These are phyloP conservation scores for Hyles euphorbiae DNA, from an alignment of 1,140 invertebrate genomes.

Conservation along the genomic window DNA sequence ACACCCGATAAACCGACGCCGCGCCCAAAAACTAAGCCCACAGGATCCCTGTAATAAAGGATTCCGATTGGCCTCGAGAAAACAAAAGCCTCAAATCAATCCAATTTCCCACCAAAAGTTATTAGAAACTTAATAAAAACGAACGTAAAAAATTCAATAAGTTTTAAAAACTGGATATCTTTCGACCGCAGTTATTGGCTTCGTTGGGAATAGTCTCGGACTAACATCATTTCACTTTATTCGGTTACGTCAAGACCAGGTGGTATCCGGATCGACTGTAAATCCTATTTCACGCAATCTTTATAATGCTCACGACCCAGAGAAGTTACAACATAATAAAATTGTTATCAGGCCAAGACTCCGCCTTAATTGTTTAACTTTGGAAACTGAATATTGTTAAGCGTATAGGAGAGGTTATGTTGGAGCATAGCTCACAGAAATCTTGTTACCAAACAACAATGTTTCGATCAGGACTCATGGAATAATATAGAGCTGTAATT, in stretches of 20 bases:
- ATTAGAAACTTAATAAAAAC: background rate
- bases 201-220: constrained; percentile 1
- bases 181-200: constrained; percentile 9
- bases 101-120: background rate
- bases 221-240: constrained; percentile 4
- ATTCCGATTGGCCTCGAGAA: too few species aligned
- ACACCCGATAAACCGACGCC: too few species aligned
- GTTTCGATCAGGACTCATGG: too few species aligned
- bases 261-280: background rate
- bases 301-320: background rate
- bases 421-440: too few species aligned
- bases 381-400: background rate
- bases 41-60: too few species aligned
- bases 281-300: constrained; percentile 7
- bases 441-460: too few species aligned
- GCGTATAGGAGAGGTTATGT: too few species aligned
- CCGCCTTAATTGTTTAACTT: constrained; percentile 3
- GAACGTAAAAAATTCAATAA: constrained; percentile 9
- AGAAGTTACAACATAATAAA: constrained; percentile 5
- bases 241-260: background rate
- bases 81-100: background rate
- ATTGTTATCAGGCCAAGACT: background rate
- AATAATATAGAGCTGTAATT: too few species aligned
- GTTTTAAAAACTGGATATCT: constrained; percentile 10
- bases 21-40: too few species aligned